Percentiles rank a stretch among this genome's conserved stretches.
phyloP scores from a whole-genome alignment of 2,797 vertebrate species.

The Pipistrellus pipistrellus region DNA sequence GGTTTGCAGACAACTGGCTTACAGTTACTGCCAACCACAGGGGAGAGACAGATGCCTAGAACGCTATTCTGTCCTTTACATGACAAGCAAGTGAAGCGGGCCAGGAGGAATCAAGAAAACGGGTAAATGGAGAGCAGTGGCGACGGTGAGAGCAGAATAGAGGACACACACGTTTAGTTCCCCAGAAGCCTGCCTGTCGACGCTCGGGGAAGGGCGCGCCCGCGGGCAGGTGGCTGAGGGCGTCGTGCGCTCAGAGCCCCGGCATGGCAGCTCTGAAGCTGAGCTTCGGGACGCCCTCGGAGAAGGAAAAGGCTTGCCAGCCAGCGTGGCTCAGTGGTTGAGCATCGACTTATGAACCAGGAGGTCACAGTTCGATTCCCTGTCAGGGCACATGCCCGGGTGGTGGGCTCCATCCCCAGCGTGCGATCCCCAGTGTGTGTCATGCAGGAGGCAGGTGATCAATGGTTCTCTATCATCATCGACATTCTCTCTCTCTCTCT shows the following conservation, averaged over 20 bases:
- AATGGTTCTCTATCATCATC: too few relatives aligned
- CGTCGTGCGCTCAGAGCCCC: accelerated
- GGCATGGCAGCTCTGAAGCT: accelerated
- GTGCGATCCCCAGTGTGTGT: too few relatives aligned
- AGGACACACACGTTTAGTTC: background rate
- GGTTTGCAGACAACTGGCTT: too few relatives aligned
- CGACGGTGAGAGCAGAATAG: too few relatives aligned
- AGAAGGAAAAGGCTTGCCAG: background rate
- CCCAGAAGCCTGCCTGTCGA: accelerated
- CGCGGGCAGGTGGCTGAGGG: accelerated
- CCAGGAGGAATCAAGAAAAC: background rate
- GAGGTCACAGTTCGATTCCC: too few relatives aligned
- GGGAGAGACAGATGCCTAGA: background rate
- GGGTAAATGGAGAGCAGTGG: background rate
- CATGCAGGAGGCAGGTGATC: too few relatives aligned
- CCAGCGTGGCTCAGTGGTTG: too few relatives aligned
- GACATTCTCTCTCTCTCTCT: too few relatives aligned
- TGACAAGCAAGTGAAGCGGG: background rate
- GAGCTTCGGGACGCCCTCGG: background rate
- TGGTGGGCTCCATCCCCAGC: too few relatives aligned
- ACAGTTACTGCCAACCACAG: too few relatives aligned
- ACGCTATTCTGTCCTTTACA: background rate
- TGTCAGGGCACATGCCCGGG: too few relatives aligned
- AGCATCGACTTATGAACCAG: too few relatives aligned
- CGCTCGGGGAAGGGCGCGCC: accelerated